phyloP scores from a whole-genome alignment of 30 jellyfish, hydroid and myxozoan genomes.

The Mastigias papua region DNA sequence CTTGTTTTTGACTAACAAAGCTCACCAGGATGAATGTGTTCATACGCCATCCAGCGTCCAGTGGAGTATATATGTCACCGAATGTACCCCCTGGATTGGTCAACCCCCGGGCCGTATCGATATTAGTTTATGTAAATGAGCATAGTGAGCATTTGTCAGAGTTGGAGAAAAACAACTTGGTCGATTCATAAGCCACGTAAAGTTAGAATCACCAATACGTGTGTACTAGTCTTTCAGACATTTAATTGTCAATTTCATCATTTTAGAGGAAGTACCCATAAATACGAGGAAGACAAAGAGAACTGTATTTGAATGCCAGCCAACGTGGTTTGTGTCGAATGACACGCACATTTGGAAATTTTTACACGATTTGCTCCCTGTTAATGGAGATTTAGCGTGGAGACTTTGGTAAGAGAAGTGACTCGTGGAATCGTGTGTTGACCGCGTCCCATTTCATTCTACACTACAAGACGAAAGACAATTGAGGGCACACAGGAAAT shows the following conservation, averaged over 20 bases:
- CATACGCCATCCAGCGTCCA: neutral
- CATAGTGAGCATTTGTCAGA: slow-evolving; percentile 62
- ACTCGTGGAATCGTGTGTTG: slow-evolving; percentile 43
- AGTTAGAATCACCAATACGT: neutral
- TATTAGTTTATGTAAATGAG: slow-evolving; percentile 59
- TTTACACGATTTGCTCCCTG: neutral
- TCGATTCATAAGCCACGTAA: neutral
- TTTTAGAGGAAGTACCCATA: neutral
- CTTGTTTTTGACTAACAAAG: neutral
- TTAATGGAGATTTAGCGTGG: neutral
- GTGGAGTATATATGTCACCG: too few species aligned
- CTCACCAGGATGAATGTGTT: neutral
- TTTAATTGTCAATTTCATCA: neutral
- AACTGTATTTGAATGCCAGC: neutral
- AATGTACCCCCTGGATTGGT: slow-evolving; percentile 18
- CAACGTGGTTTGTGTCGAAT: neutral
- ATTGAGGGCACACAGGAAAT: slow-evolving; percentile 48
- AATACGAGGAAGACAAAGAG: neutral
- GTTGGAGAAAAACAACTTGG: slow-evolving; percentile 7
- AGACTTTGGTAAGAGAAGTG: neutral
- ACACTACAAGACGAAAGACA: slow-evolving; percentile 5
- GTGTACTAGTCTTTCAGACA: neutral
- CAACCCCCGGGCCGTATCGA: slow-evolving; percentile 20
- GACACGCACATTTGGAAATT: neutral
- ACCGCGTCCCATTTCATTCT: slow-evolving; percentile 4